Percentiles rank a stretch among this genome's conserved stretches.
Conservation (phyloP, 2,797 vertebrate species). For the Argentina silus region DNA sequence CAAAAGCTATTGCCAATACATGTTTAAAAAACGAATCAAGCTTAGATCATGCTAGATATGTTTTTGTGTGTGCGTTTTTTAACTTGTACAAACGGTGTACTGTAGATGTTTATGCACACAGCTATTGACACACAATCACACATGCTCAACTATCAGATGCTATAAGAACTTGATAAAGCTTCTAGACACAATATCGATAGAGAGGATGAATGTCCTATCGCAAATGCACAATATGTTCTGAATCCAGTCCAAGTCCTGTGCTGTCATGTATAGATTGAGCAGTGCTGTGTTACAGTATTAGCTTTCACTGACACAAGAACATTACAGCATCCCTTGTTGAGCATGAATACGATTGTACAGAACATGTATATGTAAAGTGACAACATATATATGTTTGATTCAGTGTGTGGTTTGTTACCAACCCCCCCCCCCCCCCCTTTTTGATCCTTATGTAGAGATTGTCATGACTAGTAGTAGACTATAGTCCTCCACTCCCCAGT, state of each 20-base stretch:
- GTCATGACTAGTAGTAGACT: background rate
- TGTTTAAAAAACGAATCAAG: background rate
- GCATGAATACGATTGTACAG: slow-evolving; percentile 45
- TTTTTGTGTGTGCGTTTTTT: slow-evolving; percentile 13
- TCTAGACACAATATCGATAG: background rate
- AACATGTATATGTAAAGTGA: slow-evolving; percentile 39
- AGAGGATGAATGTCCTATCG: background rate
- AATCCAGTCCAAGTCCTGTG: no score
- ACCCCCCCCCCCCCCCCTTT: slow-evolving; percentile 18
- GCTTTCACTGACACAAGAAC: background rate
- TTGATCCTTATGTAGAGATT: background rate
- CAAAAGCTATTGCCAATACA: no score
- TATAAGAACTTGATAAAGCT: background rate
- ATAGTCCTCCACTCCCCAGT: background rate
- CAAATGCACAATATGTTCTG: slow-evolving; percentile 8
- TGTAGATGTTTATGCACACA: slow-evolving; percentile 11
- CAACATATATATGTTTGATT: slow-evolving; percentile 37
- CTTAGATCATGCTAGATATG: background rate
- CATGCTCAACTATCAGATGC: slow-evolving; percentile 35
- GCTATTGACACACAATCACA: background rate
- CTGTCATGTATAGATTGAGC: slow-evolving; percentile 6
- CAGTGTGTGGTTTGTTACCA: slow-evolving; percentile 28
- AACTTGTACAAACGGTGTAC: background rate
- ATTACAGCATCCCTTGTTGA: slow-evolving; percentile 31
- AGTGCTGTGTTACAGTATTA: background rate